Evolutionary conservation across 2,888 invertebrate genomes (phyloP), one percentile per base, ranked within the genome.

Genomic region (Lutraria lutraria): DNA sequence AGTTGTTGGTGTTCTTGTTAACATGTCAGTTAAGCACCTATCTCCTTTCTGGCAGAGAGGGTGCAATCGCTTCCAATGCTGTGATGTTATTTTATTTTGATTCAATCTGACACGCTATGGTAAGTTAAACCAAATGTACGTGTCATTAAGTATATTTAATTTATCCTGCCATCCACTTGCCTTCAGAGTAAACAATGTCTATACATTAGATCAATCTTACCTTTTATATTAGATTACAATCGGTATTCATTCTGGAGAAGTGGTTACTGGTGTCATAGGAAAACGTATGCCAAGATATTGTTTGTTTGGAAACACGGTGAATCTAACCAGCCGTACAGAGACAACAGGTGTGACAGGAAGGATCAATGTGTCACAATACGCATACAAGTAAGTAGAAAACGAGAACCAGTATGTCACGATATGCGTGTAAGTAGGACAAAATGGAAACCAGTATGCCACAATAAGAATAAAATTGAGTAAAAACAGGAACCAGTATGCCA

Each of bases 251-350:
- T 95, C 96, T 10, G 96, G 96, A 0, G 95, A 96, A 83, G 96
- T 96, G 56, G 96, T 96, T 83, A 96, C 96, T 0, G 96, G 96
- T 10, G 96, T 96, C 13, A 95, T 96, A 19, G 96, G 96, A 0
- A 96, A 96, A 91, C 94, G 94, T 91, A 95, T 96, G 94, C 96
- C 96, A 0, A 92, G 96, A 53, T 96, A 96, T 91, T 96, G 95
- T 92, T 92, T 96, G 89, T 96, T 96, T 90, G 96, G 96, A 19
- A 96, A 95, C 92, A 95, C 96, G 0, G 96, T 96, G n/a, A 96
- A 96, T 90, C 88, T 96, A 29, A 96, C 96, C 68, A 96, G 95
- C 83, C 90, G 96, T 25, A 96, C 96, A 25, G 96, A 96, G 91
- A 96, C 95, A 19, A 96, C 95, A 0, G 96, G 96, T 0, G 93